Evolutionary conservation across 2,888 invertebrate species (phyloP).

Genomic region (Drosophila ustulata): DNA sequence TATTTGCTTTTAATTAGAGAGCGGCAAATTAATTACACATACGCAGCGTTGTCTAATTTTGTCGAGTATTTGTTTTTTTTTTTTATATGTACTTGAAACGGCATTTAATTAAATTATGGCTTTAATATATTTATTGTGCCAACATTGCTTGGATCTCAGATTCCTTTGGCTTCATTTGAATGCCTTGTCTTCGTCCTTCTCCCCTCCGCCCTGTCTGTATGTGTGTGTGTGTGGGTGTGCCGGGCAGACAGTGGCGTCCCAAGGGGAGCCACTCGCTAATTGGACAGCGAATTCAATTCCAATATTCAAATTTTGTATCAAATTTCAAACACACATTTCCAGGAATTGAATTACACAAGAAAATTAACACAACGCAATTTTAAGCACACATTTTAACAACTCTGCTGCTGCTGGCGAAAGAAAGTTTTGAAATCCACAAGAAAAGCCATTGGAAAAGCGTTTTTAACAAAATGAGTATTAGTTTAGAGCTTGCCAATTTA

Average conservation of each 20-base stretch:
- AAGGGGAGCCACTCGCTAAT: conserved; percentile 19
- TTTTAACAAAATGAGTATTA: no score
- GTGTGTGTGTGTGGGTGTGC: not conserved
- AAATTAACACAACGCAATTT: conserved; percentile 6
- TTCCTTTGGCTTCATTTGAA: conserved; percentile 18
- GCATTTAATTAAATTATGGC: conserved; percentile 62
- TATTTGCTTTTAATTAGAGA: conserved; percentile 61
- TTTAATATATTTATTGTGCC: conserved; percentile 48
- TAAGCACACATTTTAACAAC: not conserved
- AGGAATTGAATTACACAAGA: conserved; percentile 1
- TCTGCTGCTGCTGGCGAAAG: not conserved
- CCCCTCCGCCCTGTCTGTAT: not conserved
- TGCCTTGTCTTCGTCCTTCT: not conserved
- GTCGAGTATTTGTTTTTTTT: conserved; percentile 11
- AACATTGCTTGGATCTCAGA: conserved; percentile 22
- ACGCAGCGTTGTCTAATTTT: conserved; percentile 21
- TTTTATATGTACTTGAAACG: conserved; percentile 34
- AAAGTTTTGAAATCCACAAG: no score
- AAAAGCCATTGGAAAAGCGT: no score
- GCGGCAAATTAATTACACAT: conserved; percentile 53
- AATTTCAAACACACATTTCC: conserved; percentile 19
- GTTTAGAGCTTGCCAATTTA: no score
- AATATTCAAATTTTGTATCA: conserved; percentile 19
- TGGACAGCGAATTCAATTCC: conserved; percentile 12
- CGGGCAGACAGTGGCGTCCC: conserved; percentile 26